Evolutionary conservation across 2,888 invertebrate species (phyloP).

Genomic region (Listrodromus nycthemerus): DNA sequence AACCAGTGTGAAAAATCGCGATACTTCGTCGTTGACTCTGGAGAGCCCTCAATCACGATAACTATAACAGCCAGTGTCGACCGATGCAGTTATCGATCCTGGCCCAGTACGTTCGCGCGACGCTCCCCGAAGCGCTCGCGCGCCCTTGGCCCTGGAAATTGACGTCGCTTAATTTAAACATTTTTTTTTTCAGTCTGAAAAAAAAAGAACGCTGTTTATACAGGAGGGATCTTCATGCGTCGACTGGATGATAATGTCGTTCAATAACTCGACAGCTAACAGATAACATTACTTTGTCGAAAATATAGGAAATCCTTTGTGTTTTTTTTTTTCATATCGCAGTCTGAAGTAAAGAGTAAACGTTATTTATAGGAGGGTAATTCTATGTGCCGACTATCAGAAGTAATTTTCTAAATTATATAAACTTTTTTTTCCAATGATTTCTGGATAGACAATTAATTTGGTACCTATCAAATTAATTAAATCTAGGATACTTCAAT

Average conservation of each 20-base stretch:
- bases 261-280: not conserved
- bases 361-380: not conserved
- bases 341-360: not conserved
- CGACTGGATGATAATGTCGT: no score
- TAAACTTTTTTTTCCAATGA: no score
- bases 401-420: no score
- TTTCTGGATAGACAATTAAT: no score
- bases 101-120: slow-evolving; percentile 58
- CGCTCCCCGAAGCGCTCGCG: slow-evolving; percentile 45
- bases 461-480: no score
- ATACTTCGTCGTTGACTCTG: not conserved
- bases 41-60: slow-evolving; percentile 20
- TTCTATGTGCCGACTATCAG: not conserved
- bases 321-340: not conserved
- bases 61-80: slow-evolving; percentile 27
- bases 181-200: not conserved
- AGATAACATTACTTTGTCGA: not conserved
- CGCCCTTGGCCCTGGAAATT: slow-evolving; percentile 63
- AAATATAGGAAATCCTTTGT: not conserved
- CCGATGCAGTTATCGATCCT: slow-evolving; percentile 63
- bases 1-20: not conserved
- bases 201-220: not conserved
- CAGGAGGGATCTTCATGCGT: not conserved
- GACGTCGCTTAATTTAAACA: slow-evolving; percentile 16
- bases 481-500: no score